Base-by-base conservation (phyloP, 2,888 invertebrate species). In the Chymomyza caudatula region DNA sequence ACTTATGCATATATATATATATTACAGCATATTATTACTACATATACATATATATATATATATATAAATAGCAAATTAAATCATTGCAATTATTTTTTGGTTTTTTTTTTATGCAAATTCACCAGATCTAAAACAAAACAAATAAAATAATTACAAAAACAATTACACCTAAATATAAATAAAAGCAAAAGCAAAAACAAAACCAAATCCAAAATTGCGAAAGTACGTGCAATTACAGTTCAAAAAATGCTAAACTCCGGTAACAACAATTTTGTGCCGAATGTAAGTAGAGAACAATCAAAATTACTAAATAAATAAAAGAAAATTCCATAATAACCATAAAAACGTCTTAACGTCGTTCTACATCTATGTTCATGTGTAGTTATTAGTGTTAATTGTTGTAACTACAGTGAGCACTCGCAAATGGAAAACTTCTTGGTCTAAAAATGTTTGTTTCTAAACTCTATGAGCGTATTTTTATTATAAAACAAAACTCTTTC, bases 201-300 rank as follows among this genome's bases (percentile, higher is more conserved):
- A 49, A 67, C 60, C 67, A 67, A 67, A 63, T 58, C 29, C 29
- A 37, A 37, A 37, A 37, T 37, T 37, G 29, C 29, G 29, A 58
- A 71, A 66, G 62, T 62, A 67, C 82, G 73, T 54, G 69, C 60
- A 73, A 78, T 64, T 75, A 22, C 65, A 85, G 78, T 78, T 76
- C 67, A 73, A 80, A 69, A 59, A 77, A 74, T 82, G 81, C 76
- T 85, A 72, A 80, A 76, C 78, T 78, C 78, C 81, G 86, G 69
- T 71, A 85, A 80, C 80, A 73, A 74, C 78, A 82, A 76, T 82
- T 76, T 71, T 78, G 84, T 78, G 70, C 86, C 81, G 86, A 81
- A 82, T 85, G 81, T 82, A 82, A 82, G 81, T 82, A 85, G 86
- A 84, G 11, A 64, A 65, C 65, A 66, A 65, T 58, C 15, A 47